These are phyloP conservation scores for Chlorodrepanis virens DNA, from an alignment of 2,113 vertebrate genomes.

Conservation along the genomic window DNA sequence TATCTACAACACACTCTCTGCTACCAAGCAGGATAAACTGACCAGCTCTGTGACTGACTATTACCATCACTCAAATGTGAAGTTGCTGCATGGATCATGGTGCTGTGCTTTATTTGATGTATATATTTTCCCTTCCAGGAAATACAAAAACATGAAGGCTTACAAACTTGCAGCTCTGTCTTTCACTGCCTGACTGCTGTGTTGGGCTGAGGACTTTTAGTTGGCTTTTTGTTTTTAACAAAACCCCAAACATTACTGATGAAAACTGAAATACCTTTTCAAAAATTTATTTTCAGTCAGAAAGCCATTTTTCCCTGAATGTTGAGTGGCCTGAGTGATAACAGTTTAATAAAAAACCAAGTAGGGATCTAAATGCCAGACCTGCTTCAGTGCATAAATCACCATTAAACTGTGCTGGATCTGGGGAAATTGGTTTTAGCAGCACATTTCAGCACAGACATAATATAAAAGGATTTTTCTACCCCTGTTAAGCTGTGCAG, in stretches of 20 bases:
- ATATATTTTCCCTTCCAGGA: neutral
- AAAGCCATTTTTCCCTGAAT: neutral
- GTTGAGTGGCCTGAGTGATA: neutral
- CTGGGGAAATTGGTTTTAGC: constrained; percentile 30
- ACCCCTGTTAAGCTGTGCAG: neutral
- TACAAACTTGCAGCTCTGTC: neutral
- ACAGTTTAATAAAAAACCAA: neutral
- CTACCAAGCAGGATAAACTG: neutral
- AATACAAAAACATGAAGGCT: neutral
- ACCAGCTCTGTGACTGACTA: neutral
- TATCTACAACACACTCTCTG: neutral
- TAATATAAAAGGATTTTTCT: neutral
- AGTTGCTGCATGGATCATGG: fast-evolving
- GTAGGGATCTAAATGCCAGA: neutral
- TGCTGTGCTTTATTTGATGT: neutral
- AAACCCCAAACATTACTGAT: neutral
- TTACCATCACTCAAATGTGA: neutral
- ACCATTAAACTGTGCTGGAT: neutral
- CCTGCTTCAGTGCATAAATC: neutral
- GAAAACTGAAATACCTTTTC: neutral
- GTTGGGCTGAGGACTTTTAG: neutral
- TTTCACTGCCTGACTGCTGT: neutral
- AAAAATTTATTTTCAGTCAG: neutral
- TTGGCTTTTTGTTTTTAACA: neutral
- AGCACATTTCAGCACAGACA: neutral